Conservation (phyloP, 2,113 vertebrate genomes). For the Callithrix jacchus region DNA sequence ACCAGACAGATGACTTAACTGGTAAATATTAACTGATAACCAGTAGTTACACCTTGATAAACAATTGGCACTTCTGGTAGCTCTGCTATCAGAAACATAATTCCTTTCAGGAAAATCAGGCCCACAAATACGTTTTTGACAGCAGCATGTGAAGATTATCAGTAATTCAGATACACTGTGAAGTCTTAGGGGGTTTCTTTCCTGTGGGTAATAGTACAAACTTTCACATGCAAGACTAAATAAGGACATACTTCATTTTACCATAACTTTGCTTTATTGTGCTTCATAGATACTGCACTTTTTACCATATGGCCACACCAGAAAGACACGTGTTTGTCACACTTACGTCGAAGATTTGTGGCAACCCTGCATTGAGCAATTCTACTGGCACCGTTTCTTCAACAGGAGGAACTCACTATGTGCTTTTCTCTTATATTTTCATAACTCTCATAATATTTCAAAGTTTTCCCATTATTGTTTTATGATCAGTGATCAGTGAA, state of each 20-base stretch:
- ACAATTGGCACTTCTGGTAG: neutral
- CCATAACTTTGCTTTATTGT: neutral
- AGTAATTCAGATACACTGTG: neutral
- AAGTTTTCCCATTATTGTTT: neutral
- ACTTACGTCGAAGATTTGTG: neutral
- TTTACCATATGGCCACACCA: neutral
- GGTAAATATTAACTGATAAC: neutral
- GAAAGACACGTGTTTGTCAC: too few relatives aligned
- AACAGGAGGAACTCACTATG: neutral
- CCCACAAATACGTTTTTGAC: neutral
- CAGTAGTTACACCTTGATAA: too few relatives aligned
- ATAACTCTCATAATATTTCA: neutral
- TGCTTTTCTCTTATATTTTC: neutral
- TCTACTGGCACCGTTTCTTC: neutral
- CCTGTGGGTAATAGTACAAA: neutral
- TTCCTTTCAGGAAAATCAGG: neutral
- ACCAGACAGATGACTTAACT: neutral
- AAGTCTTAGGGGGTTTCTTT: conserved; percentile 5
- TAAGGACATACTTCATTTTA: neutral
- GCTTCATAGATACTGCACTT: neutral
- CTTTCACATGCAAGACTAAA: neutral
- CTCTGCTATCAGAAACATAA: neutral
- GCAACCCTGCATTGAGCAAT: neutral
- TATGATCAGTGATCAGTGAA: neutral
- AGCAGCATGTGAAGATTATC: neutral